Evolutionary conservation across 2,797 vertebrate species (phyloP), one percentile per base, ranked within the genome.

Genomic region (Denticeps clupeoides): DNA sequence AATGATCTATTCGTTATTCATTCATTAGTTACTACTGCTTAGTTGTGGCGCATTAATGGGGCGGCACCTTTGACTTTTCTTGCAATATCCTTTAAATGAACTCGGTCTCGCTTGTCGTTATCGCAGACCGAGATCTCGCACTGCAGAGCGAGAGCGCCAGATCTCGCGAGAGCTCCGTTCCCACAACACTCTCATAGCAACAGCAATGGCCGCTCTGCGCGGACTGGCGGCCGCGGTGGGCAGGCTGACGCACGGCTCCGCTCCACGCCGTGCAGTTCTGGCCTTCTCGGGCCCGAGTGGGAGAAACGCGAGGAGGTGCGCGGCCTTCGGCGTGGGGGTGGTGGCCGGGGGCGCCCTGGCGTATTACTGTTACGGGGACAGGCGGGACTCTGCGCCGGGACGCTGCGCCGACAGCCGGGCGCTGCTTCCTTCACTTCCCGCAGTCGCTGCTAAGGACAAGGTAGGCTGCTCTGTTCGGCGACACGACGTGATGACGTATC

Each of bases 161-260:
- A 58, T 82, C 81, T 85, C 82, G 82, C 82, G 82, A 81, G 37
- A 55, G 60, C 53, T 26, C 68, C 72, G 63, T 47, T 45, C 42
- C 41, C 13, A 35, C 49, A 65, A 72, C 69, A 32, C 25, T 46
- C 41, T 55, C 51, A 41, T 69, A 38, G 35, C 62, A 59, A 67
- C 72, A 77, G 58, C 61, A 62, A 86, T 86, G 84, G 82, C 81
- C 68, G 81, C 77, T 61, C 67, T 82, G 61, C 78, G 82, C 56
- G 78, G 76, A 68, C 65, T 80, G 58, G 53, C 67, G 51, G 61
- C 67, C 46, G 55, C 79, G 59, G 68, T 69, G 19, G 58, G 60
- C 2, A 75, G 57, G 38, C 41, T 77, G 2, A 68, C 54, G 37
- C 58, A 66, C 24, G 50, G 56, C 57, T 49, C 74, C 9, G 43